Base-by-base conservation (phyloP, 2,888 invertebrate genomes). In the Chaetogeoica ovagalla region DNA sequence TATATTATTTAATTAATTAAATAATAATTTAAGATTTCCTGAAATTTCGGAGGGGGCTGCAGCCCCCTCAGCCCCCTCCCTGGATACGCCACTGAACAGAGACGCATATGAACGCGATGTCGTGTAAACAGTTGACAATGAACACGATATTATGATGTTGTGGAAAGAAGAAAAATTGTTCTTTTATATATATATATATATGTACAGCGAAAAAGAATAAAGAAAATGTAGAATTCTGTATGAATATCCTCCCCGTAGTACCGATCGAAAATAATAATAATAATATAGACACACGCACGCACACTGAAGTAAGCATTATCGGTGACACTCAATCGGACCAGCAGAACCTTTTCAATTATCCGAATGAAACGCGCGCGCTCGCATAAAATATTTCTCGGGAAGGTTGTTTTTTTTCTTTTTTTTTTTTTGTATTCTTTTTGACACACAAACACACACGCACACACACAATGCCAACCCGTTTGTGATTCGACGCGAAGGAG, bases 391-490 rank as follows among this genome's bases (percentile, higher is more conserved):
- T 43, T 76, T 68, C 43, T 48, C 2, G 23, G 21, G 23, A 48
- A 23, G 21, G 6, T 37, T 2, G 1, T 30, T 30, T 30, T 30
- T 65, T 68, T 65, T 68, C 68, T 2, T 30, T 30, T 30, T 30
- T 30, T 65, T 68, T 65, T 68, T 76, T 57, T 43, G 65, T 43
- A 68, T 37, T 59, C 66, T 2, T 48, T 19, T n/a, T n/a, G n/a
- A n/a, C n/a, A n/a, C n/a, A n/a, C n/a, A n/a, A n/a, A n/a, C n/a
- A n/a, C n/a, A n/a, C n/a, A n/a, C n/a, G n/a, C n/a, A n/a, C n/a
- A n/a, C 17, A 79, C 63, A 79, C 63, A 79, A 79, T 71, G 8
- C 43, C 43, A 79, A 79, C 71, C 79, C 79, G 65, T 79, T 79
- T 70, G 62, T 69, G 30, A 52, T 69, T 70, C 59, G 62, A 55